Base-by-base conservation (phyloP, 2,113 vertebrate species). In the Zosterops pallidus region DNA sequence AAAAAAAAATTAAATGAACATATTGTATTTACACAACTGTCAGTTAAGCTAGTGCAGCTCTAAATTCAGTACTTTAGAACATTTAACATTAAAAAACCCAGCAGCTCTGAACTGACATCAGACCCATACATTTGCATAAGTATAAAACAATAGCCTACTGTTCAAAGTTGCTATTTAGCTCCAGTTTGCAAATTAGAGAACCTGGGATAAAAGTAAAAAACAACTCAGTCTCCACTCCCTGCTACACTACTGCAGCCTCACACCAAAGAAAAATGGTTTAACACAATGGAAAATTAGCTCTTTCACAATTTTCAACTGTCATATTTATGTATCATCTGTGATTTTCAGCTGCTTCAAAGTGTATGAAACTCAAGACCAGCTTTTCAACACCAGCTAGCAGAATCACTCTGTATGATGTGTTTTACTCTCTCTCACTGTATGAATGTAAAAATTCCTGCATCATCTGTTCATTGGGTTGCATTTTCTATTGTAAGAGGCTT, bases 401-500 rank as follows among this genome's bases (percentile, higher is more conserved):
- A 88, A 97, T 88, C 52, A 37, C 74, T 94, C 56, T 0, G 11
- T 96, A 59, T 56, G 85, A 95, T 88, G 87, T 86, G 60, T 89
- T 95, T 94, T 79, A 93, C 83, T 72, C 46, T 68, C 67, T 65
- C 60, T 81, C 85, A 63, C 69, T 90, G 68, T 74, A 89, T 77
- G 92, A 92, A 96, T 82, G 65, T 80, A 89, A 96, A 92, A 93
- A 92, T 86, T 95, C 72, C 81, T 86, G 76, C 88, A 90, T 94
- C 88, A 93, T 93, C 92, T 96, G 80, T 68, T 96, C 90, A 86
- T 37, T 88, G 89, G 76, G 83, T 64, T 96, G 93, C 95, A 90
- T 94, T 96, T 97, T 62, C 94, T 93, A 83, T 86, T 96, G 86
- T 97, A 92, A 96, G 88, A 95, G 77, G 92, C 93, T 97, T 96